A percentile compares a stretch with the other conserved stretches of the same genome.
phyloP scores from a whole-genome alignment of 2,797 vertebrate species.

The Clangula hyemalis region DNA sequence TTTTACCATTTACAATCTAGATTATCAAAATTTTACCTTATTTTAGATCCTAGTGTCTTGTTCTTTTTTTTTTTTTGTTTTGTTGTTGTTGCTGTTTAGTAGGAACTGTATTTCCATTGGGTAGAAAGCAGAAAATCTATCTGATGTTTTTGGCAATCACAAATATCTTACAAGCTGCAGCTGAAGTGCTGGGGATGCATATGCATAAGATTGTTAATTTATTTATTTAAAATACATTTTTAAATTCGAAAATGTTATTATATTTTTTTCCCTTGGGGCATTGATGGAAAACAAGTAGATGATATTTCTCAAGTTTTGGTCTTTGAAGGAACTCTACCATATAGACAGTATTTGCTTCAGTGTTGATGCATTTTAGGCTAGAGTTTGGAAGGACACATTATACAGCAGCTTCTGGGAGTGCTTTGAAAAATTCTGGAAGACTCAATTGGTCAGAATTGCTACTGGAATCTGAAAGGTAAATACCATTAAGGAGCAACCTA shows the following conservation, averaged over 20 bases:
- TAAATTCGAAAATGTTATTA: background rate
- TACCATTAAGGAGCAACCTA: background rate
- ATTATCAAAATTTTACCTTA: background rate
- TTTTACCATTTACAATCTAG: background rate
- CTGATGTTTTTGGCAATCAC: background rate
- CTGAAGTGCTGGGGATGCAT: background rate
- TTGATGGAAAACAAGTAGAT: background rate
- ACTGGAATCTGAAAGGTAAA: background rate
- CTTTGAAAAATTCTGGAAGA: background rate
- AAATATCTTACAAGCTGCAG: background rate
- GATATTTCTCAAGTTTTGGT: background rate
- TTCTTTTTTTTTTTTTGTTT: background rate
- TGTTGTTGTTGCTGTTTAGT: background rate
- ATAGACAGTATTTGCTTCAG: background rate
- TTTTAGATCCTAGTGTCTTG: background rate
- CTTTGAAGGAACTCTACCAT: background rate
- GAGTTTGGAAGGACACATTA: background rate
- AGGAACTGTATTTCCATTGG: background rate
- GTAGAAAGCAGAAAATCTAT: background rate
- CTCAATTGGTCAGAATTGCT: background rate
- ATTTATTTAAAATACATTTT: background rate
- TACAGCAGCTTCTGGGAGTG: background rate
- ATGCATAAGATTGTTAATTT: background rate
- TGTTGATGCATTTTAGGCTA: background rate
- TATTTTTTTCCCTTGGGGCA: background rate